phyloP scores from a whole-genome alignment of 2,888 invertebrate genomes.

The Pyrgus malvae region DNA sequence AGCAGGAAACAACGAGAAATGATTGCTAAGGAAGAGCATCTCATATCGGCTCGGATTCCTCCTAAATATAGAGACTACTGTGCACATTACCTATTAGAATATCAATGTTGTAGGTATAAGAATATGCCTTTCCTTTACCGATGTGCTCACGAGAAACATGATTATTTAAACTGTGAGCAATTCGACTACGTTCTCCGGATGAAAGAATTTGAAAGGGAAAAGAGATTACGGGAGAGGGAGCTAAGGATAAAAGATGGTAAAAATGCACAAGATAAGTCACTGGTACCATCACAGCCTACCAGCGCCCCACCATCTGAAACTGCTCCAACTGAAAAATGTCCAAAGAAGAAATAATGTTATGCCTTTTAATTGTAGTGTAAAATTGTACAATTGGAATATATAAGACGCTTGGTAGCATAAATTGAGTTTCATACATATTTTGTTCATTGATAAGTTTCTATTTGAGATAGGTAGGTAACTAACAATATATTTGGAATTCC shows the following conservation, averaged over 20 bases:
- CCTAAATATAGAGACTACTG: constrained; percentile 89
- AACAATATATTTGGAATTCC: no score
- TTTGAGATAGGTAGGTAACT: no score
- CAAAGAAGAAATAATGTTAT: background rate
- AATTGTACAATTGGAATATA: no score
- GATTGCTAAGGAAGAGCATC: constrained; percentile 85
- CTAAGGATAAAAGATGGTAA: constrained; percentile 43
- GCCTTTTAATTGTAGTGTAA: no score
- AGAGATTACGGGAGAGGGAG: constrained; percentile 57
- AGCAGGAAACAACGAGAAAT: constrained; percentile 87
- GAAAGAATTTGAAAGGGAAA: constrained; percentile 70
- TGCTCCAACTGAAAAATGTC: background rate
- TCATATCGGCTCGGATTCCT: constrained; percentile 88
- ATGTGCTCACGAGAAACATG: constrained; percentile 88
- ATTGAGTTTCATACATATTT: no score
- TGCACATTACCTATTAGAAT: constrained; percentile 86
- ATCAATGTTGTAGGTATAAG: constrained; percentile 85
- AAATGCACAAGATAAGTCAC: constrained; percentile 19
- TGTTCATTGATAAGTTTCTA: no score
- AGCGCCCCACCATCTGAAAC: background rate
- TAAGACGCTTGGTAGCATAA: no score
- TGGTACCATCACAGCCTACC: no score
- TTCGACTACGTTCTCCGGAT: constrained; percentile 87
- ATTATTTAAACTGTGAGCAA: constrained; percentile 87
- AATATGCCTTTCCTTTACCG: constrained; percentile 84